A percentile compares a stretch with the other conserved stretches of the same genome.
phyloP scores from a whole-genome alignment of 30 jellyfish, hydroid and myxozoan species.

The Nemopilema nomurai region DNA sequence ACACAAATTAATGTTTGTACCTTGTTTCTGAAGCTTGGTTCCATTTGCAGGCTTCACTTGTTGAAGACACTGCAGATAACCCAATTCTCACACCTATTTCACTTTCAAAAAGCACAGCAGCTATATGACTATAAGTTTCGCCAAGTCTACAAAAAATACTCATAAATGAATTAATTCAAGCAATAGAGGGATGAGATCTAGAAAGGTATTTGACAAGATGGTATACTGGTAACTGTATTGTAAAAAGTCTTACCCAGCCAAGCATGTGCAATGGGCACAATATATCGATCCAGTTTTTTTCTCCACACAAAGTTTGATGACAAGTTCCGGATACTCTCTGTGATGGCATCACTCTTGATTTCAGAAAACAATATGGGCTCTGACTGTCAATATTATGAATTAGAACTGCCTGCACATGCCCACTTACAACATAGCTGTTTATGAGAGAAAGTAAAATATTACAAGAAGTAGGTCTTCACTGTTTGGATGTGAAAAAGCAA shows the following conservation, averaged over 20 bases:
- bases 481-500: too few relatives aligned
- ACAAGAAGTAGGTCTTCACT: too few relatives aligned
- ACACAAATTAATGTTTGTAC: too few relatives aligned
- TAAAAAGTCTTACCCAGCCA: conserved; percentile 16
- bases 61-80: conserved; percentile 14
- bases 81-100: conserved; percentile 61
- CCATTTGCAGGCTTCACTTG: conserved; percentile 59
- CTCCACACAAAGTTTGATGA: conserved; percentile 7
- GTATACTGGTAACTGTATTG: background rate
- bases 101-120: conserved; percentile 38
- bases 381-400: conserved; percentile 2
- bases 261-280: conserved; percentile 5
- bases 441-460: background rate
- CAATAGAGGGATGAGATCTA: background rate
- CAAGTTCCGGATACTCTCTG: conserved; percentile 7
- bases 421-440: conserved; percentile 7
- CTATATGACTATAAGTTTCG: conserved; percentile 67
- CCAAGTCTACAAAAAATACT: conserved; percentile 37
- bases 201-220: background rate
- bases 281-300: conserved; percentile 9
- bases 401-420: conserved; percentile 9
- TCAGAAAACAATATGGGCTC: conserved; percentile 7
- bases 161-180: background rate
- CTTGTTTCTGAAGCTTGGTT: too few relatives aligned
- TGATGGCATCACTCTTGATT: conserved; percentile 6